A percentile compares a stretch with the other conserved stretches of the same genome.
Evolutionary conservation across 2,888 invertebrate species (phyloP).

Genomic region (Acleris emargana): DNA sequence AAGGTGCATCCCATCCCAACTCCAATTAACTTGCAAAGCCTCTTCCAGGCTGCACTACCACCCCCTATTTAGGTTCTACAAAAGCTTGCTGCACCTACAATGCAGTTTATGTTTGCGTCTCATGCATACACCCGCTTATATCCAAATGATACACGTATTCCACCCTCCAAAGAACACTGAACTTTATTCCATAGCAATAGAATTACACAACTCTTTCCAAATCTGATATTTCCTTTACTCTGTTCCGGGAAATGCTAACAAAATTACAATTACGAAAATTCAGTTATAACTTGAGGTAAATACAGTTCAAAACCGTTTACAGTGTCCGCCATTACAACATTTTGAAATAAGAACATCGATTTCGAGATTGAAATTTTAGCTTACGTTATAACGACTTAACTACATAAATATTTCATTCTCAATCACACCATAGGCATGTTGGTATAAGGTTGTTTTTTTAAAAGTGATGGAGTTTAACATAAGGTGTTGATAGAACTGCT

Average conservation of each 20-base stretch:
- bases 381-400: conserved; percentile 47
- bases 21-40: conserved; percentile 44
- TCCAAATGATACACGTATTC: conserved; percentile 55
- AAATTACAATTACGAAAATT: conserved; percentile 42
- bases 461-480: conserved; percentile 36
- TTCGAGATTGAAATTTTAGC: conserved; percentile 64
- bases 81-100: conserved; percentile 77
- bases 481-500: conserved; percentile 45
- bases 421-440: conserved; percentile 6
- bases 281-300: conserved; percentile 37
- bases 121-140: conserved; percentile 69
- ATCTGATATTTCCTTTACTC: conserved; percentile 51
- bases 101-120: conserved; percentile 71
- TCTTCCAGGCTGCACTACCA: conserved; percentile 50
- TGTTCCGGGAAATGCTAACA: conserved; percentile 46
- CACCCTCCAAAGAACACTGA: conserved; percentile 51
- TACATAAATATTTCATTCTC: neutral
- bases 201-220: conserved; percentile 52
- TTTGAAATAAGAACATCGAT: conserved; percentile 53
- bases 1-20: neutral
- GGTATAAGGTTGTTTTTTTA: conserved; percentile 44
- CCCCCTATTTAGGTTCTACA: conserved; percentile 67
- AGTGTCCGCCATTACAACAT: conserved; percentile 43
- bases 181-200: conserved; percentile 52
- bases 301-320: conserved; percentile 47